Evolutionary conservation across 2,888 invertebrate species (phyloP), one percentile per base, ranked within the genome.

Genomic region (Lathronympha strigana): DNA sequence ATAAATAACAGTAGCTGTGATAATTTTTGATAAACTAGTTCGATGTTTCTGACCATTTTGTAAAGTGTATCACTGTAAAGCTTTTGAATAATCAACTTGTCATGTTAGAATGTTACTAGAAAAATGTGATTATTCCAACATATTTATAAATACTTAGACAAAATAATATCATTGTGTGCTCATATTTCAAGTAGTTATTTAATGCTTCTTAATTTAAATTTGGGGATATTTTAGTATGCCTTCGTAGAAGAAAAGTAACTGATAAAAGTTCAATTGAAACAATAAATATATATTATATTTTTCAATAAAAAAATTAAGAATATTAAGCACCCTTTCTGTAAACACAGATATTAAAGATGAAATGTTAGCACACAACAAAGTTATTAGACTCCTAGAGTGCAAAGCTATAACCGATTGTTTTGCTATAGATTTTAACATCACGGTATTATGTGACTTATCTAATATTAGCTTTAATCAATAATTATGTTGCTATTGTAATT

Each of bases 31-130:
- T 83, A 63, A 72, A 77, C 79, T 90, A 90, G 90, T 81, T 88
- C 78, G 84, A 86, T 90, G 90, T 90, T 85, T 82, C 83, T 84
- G 83, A 88, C 76, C 81, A 86, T 86, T 80, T 80, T 84, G 87
- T 88, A 87, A 87, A 83, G 85, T 90, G 88, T 89, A 82, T 88
- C 88, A 88, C 84, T 87, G 88, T 90, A 87, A 87, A 87, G 89
- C 83, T 84, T 81, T 90, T 90, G 90, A 84, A 82, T 81, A 84
- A 84, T 86, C 85, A 84, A 87, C 74, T 79, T 90, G 88, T 90
- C 82, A 89, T 90, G 88, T 89, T 90, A 90, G 89, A 83, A 74
- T 80, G 82, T 88, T 79, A 81, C 80, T 90, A 90, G 88, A 82
- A 69, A 81, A 82, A 86, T 83, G 80, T 85, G 77, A 78, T 75